Conservation (phyloP, 2,113 vertebrate genomes). For the Anarhynchus alexandrinus region DNA sequence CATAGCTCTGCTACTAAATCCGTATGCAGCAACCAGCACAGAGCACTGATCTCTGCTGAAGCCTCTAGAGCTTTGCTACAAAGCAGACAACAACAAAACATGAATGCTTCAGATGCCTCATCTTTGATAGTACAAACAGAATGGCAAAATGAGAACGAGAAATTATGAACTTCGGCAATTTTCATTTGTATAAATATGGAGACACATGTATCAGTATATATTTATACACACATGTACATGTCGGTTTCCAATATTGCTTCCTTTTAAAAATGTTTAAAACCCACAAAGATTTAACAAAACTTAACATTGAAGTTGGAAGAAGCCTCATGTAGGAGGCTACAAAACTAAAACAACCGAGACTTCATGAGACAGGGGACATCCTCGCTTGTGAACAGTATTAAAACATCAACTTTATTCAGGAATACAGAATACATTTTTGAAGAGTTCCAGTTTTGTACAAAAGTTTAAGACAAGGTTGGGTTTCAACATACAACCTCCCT, state of each 20-base stretch:
- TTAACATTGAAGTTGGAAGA: background rate
- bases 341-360: background rate
- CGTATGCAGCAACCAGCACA: background rate
- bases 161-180: background rate
- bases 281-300: background rate
- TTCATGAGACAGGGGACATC: background rate
- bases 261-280: background rate
- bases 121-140: background rate
- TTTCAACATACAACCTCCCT: constrained; percentile 1
- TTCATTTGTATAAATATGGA: background rate
- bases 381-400: constrained; percentile 12
- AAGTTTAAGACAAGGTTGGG: background rate
- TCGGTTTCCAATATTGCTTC: background rate
- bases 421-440: constrained; percentile 62
- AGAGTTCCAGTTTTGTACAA: constrained; percentile 65
- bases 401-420: constrained; percentile 70
- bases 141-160: background rate
- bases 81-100: background rate
- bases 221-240: background rate
- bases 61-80: background rate
- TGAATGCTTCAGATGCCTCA: rapidly evolving
- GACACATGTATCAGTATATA: background rate
- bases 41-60: background rate
- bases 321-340: background rate
- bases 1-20: background rate